A percentile compares a stretch with the other conserved stretches of the same genome.
phyloP scores from a whole-genome alignment of 92 coral and sea anemone species.

The Umimayanthus chanpuru region DNA sequence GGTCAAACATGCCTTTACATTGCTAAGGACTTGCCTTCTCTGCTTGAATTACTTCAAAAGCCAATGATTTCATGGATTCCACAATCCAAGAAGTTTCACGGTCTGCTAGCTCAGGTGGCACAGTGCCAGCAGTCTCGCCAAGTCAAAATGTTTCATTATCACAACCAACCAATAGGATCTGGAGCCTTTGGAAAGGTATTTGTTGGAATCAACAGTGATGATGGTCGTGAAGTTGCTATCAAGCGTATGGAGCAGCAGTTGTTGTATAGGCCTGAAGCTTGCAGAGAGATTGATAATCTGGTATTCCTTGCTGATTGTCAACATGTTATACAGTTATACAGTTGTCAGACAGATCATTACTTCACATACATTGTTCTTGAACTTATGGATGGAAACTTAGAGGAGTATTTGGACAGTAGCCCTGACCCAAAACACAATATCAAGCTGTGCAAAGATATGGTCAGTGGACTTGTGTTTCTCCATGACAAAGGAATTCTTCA shows the following conservation, averaged over 20 bases:
- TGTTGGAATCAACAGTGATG: not conserved
- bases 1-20: conserved; percentile 10
- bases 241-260: not conserved
- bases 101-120: not conserved
- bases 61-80: not conserved
- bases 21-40: not conserved
- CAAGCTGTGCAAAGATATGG: conserved; percentile 41
- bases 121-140: not conserved
- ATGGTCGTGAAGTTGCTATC: not conserved
- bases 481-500: conserved; percentile 55
- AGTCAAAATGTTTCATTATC: not conserved
- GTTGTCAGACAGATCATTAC: too few species aligned
- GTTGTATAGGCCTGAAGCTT: too few species aligned
- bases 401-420: too few species aligned
- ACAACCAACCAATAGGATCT: not conserved
- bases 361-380: too few species aligned
- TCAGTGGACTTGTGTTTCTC: conserved; percentile 54
- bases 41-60: not conserved
- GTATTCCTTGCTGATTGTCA: too few species aligned
- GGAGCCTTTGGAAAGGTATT: not conserved
- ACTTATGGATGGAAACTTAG: too few species aligned
- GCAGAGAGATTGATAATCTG: too few species aligned
- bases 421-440: too few species aligned
- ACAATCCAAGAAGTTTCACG: not conserved
- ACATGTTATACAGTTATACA: too few species aligned